Percentiles rank a stretch among this genome's conserved stretches.
Evolutionary conservation across 1,140 invertebrate genomes (phyloP).

Genomic region (Drosophila subobscura): DNA sequence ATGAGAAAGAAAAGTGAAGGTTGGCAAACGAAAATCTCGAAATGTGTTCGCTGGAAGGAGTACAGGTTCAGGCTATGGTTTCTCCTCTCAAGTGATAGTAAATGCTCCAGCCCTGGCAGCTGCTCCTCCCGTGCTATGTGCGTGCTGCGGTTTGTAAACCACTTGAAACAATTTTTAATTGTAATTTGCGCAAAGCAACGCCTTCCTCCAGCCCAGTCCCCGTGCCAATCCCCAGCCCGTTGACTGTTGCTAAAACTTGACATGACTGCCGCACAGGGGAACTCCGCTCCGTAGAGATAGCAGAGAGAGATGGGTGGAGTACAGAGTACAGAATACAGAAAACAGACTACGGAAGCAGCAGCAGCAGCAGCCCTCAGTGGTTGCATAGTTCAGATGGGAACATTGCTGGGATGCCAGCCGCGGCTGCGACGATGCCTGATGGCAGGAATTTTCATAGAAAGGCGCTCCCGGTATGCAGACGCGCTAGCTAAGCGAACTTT

Average conservation of each 20-base stretch:
- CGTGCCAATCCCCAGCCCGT: constrained; percentile 1
- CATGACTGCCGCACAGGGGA: constrained; percentile 14
- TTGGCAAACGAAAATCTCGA: no score
- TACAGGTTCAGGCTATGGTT: no score
- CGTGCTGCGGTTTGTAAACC: constrained; percentile 77
- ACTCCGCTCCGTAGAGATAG: background rate
- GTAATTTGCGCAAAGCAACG: constrained; percentile 78
- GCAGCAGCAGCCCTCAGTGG: background rate
- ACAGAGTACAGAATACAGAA: no score
- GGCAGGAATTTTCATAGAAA: constrained; percentile 77
- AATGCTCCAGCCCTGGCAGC: constrained; percentile 32
- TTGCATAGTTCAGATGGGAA: constrained; percentile 74
- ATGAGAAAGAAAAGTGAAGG: background rate
- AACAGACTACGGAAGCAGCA: constrained; percentile 41
- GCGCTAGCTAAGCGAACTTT: constrained; percentile 61
- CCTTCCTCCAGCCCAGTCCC: constrained; percentile 21
- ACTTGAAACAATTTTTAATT: constrained; percentile 83
- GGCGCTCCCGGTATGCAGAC: constrained; percentile 76
- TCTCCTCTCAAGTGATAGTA: background rate
- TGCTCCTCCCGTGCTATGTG: constrained; percentile 41
- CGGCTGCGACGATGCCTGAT: constrained; percentile 67
- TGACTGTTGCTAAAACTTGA: constrained; percentile 35
- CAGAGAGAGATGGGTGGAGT: background rate
- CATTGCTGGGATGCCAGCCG: constrained; percentile 72
- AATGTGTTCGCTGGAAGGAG: no score